These are phyloP conservation scores for Deroptyus accipitrinus DNA, from an alignment of 2,113 vertebrate species.

Conservation along the genomic window DNA sequence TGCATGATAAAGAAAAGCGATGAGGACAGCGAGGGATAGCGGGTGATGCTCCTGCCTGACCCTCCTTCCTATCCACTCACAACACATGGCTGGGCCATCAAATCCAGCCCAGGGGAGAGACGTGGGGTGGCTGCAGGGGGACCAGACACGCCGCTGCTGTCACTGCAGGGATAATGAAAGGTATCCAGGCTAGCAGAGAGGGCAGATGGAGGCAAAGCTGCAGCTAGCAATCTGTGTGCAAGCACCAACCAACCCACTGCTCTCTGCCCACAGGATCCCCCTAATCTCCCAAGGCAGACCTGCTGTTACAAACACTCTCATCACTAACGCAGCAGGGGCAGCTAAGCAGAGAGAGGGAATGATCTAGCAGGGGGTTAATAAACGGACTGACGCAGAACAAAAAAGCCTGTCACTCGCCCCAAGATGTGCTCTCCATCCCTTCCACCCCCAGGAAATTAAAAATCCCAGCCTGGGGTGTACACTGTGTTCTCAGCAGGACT, in stretches of 20 bases:
- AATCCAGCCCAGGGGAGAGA: neutral
- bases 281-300: constrained; percentile 68
- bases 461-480: constrained; percentile 11
- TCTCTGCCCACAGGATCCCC: constrained; percentile 51
- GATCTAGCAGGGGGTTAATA: constrained; percentile 68
- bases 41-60: neutral
- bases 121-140: neutral
- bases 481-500: neutral
- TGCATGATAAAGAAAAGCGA: neutral
- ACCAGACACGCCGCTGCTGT: neutral
- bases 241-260: constrained; percentile 22
- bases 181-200: neutral
- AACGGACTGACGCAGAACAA: constrained; percentile 56
- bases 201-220: constrained; percentile 50
- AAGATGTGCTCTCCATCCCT: constrained; percentile 49
- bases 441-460: constrained; percentile 60
- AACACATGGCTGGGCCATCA: neutral
- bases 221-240: constrained; percentile 48
- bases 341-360: constrained; percentile 34
- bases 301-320: constrained; percentile 71
- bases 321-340: constrained; percentile 64
- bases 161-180: neutral
- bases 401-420: constrained; percentile 45
- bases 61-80: neutral
- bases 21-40: rapidly evolving